phyloP scores from a whole-genome alignment of 2,113 vertebrate species.

The Solea senegalensis region DNA sequence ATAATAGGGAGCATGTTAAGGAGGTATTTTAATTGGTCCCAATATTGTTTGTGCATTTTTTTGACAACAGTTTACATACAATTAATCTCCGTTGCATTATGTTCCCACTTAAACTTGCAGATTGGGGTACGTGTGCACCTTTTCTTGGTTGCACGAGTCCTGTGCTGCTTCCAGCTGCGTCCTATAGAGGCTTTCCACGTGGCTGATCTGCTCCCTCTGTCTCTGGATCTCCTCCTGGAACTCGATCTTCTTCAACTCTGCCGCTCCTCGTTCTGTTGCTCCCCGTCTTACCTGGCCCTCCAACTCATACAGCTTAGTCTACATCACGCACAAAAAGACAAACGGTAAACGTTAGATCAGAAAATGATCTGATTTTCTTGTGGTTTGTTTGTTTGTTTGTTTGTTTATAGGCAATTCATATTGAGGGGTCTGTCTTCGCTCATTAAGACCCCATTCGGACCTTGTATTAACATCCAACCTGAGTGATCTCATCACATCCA shows the following conservation, averaged over 20 bases:
- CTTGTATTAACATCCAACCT: no score
- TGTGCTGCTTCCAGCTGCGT: conserved; percentile 85
- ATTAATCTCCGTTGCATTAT: neutral
- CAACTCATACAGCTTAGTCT: conserved; percentile 88
- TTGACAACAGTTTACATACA: neutral
- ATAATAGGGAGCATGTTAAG: no score
- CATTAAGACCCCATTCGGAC: no score
- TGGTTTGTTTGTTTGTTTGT: neutral
- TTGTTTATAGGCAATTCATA: no score
- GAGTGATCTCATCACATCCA: no score
- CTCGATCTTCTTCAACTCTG: conserved; percentile 89
- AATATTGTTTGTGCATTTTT: no score
- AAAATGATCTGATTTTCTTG: neutral
- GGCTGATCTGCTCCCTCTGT: conserved; percentile 85
- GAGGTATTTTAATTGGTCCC: no score
- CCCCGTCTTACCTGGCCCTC: conserved; percentile 86
- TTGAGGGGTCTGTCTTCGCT: no score
- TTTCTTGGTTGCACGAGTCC: conserved; percentile 85
- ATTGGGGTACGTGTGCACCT: conserved; percentile 75
- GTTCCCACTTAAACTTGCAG: neutral
- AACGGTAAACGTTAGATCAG: neutral
- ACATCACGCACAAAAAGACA: conserved; percentile 7
- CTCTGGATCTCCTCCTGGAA: conserved; percentile 88
- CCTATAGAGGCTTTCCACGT: conserved; percentile 84
- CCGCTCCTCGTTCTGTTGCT: conserved; percentile 81